Evolutionary conservation across 2,113 vertebrate species (phyloP).

Genomic region (Gobio gobio): DNA sequence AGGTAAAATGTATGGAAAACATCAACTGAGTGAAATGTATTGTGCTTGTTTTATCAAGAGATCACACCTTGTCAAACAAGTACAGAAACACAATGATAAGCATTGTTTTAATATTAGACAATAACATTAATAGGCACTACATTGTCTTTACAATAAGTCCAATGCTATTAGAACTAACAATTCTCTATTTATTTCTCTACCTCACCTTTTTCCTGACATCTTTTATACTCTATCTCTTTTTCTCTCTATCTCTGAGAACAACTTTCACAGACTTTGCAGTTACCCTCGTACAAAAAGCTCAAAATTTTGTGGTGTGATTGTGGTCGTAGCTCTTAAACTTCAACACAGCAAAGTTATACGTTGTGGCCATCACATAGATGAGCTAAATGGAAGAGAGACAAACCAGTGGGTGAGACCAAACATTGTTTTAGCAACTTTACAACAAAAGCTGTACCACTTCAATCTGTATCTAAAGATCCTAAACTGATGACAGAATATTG

Average conservation of each 20-base stretch:
- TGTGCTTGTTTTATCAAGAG: neutral
- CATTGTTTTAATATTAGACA: neutral
- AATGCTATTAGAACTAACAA: neutral
- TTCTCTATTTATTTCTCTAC: conserved; percentile 12
- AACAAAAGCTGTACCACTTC: neutral
- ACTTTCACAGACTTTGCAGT: conserved; percentile 70
- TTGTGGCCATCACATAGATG: conserved; percentile 95
- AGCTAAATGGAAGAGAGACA: conserved; percentile 92
- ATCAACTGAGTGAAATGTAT: neutral
- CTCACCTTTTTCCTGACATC: conserved; percentile 6
- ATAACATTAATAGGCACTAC: neutral
- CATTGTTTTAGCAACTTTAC: neutral
- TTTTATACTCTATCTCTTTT: neutral
- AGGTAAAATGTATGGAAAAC: neutral
- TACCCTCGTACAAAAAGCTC: conserved; percentile 78
- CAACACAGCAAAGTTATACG: conserved; percentile 95
- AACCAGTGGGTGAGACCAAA: conserved; percentile 72
- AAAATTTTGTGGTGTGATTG: conserved; percentile 93
- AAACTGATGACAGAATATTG: neutral
- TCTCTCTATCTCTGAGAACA: conserved; percentile 41
- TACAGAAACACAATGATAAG: neutral
- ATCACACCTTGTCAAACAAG: neutral
- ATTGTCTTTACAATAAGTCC: neutral
- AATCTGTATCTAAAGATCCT: neutral
- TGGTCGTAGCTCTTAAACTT: conserved; percentile 95